Conservation (phyloP, 2,888 invertebrate species). For the Pseudolycoriella hygida region DNA sequence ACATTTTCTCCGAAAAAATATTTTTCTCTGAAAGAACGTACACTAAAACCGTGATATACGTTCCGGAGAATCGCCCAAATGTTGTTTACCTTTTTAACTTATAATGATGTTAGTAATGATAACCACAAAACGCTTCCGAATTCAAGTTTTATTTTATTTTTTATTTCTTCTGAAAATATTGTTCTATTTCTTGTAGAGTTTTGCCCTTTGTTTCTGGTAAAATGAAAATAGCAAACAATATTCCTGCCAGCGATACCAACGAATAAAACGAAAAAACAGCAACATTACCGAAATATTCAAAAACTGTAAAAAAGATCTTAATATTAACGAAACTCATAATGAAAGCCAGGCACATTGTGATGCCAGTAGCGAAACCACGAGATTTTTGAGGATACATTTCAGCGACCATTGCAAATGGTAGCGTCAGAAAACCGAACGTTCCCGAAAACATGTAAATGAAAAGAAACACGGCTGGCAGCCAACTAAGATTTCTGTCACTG, state of each 20-base stretch:
- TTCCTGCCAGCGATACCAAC: constrained; percentile 35
- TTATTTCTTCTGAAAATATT: constrained; percentile 15
- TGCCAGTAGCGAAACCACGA: constrained; percentile 46
- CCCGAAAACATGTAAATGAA: constrained; percentile 34
- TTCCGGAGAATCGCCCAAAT: no score
- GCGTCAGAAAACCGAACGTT: constrained; percentile 36
- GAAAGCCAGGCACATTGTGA: constrained; percentile 45
- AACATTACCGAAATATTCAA: constrained; percentile 34
- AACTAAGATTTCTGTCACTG: constrained; percentile 26
- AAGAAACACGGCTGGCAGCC: constrained; percentile 34
- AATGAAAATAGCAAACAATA: constrained; percentile 36
- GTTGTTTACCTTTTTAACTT: no score
- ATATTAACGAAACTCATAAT: constrained; percentile 45
- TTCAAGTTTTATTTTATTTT: no score
- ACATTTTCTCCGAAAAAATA: no score
- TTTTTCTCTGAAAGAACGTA: no score
- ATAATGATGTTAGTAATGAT: no score
- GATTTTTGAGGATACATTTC: constrained; percentile 47
- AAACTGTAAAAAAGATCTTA: constrained; percentile 45
- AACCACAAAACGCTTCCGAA: no score
- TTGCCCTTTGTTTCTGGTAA: constrained; percentile 54
- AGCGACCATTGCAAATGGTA: constrained; percentile 60
- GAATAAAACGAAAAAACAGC: constrained; percentile 8
- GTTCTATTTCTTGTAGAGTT: constrained; percentile 48
- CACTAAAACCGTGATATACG: no score